Evolutionary conservation across 1,140 invertebrate genomes (phyloP).

Genomic region (Listronotus bonariensis): DNA sequence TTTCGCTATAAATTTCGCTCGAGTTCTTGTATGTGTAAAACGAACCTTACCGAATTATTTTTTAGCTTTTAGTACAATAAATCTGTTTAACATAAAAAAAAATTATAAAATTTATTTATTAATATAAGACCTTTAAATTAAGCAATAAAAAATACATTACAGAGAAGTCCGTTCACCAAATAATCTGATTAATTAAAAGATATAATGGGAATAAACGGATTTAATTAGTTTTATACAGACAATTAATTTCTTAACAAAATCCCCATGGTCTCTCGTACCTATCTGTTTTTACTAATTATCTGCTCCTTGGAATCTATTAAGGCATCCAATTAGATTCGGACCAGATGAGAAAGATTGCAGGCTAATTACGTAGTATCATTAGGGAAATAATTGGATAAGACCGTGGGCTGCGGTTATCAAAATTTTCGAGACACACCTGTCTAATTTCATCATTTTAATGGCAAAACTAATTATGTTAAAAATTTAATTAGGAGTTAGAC

Average conservation of each 20-base stretch:
- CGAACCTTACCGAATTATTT: too few species aligned
- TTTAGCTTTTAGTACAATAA: too few species aligned
- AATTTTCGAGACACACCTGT: slow-evolving; percentile 16
- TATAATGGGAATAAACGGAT: slow-evolving; percentile 1
- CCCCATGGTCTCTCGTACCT: slow-evolving; percentile 2
- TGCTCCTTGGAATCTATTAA: slow-evolving; percentile 17
- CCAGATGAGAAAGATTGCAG: slow-evolving; percentile 22
- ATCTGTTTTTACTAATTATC: slow-evolving; percentile 26
- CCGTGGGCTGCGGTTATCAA: slow-evolving; percentile 14
- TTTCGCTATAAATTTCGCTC: too few species aligned
- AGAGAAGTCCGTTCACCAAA: too few species aligned
- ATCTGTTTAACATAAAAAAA: too few species aligned
- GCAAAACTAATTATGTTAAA: slow-evolving; percentile 2
- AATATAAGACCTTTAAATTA: too few species aligned
- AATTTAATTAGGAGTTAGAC: neutral
- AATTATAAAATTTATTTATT: too few species aligned
- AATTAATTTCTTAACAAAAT: slow-evolving; percentile 11
- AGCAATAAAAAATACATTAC: too few species aligned
- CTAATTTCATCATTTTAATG: slow-evolving; percentile 14
- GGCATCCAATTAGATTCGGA: slow-evolving; percentile 19
- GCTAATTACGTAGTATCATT: slow-evolving; percentile 19
- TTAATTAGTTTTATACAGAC: slow-evolving; percentile 19
- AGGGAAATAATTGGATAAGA: slow-evolving; percentile 19
- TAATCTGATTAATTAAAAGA: slow-evolving; percentile 1
- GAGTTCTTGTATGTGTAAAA: too few species aligned